phyloP scores from a whole-genome alignment of 2,888 invertebrate genomes.

The Drosophila macrospina region DNA sequence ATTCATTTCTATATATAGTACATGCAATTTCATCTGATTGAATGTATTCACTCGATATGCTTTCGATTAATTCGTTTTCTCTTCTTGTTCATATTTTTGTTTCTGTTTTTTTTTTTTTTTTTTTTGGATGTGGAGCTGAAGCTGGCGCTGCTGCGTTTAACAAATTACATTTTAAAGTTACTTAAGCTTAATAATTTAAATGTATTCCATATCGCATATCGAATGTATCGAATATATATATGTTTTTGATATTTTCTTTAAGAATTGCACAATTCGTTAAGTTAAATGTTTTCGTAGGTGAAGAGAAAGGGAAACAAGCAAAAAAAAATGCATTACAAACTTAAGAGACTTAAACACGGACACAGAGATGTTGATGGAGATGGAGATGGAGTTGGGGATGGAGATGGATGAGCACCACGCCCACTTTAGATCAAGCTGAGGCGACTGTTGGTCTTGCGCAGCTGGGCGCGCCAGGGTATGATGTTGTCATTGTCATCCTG shows the following conservation, averaged over 20 bases:
- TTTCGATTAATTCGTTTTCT: background rate
- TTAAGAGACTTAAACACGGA: conserved; percentile 25
- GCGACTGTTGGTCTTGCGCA: conserved; percentile 95
- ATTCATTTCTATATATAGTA: conserved; percentile 47
- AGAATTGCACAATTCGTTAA: conserved; percentile 63
- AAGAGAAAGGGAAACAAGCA: conserved; percentile 8
- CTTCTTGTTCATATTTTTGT: conserved; percentile 21
- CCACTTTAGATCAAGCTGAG: conserved; percentile 90
- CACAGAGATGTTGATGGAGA: background rate
- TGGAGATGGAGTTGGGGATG: background rate
- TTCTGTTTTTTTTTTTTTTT: conserved; percentile 3
- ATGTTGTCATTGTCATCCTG: conserved; percentile 89
- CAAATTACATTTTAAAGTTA: conserved; percentile 24
- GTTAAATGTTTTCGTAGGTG: conserved; percentile 9
- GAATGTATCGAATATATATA: background rate
- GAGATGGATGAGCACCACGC: background rate
- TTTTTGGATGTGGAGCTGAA: conserved; percentile 29
- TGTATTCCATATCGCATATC: conserved; percentile 30
- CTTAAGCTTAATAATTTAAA: conserved; percentile 34
- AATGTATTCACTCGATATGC: conserved; percentile 30
- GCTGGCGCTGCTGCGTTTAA: background rate
- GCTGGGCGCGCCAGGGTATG: conserved; percentile 95
- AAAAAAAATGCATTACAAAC: conserved; percentile 67
- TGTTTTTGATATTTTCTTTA: background rate
- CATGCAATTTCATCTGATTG: conserved; percentile 30